Percentiles rank a stretch among this genome's conserved stretches.
Conservation (phyloP, 1,140 invertebrate genomes). For the Caerostris darwini region DNA sequence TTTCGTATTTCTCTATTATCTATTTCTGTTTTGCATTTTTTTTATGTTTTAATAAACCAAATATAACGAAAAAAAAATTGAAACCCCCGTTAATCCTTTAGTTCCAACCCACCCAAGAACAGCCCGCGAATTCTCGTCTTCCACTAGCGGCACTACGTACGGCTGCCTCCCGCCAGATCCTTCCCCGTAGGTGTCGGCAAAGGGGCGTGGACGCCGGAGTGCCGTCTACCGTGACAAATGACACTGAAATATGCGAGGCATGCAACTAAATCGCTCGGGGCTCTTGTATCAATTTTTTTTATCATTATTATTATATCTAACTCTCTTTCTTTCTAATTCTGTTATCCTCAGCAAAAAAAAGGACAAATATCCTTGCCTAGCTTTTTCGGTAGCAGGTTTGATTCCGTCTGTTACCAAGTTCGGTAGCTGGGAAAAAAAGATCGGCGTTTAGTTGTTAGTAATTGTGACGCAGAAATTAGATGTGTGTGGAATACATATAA, state of each 20-base stretch:
- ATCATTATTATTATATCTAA: neutral
- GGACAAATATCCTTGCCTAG: neutral
- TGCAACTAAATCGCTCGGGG: neutral
- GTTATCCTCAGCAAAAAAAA: neutral
- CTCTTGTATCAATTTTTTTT: neutral
- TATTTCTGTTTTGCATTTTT: too few relatives aligned
- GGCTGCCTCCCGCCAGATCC: neutral
- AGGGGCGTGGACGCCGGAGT: slow-evolving; percentile 20
- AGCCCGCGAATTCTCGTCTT: neutral
- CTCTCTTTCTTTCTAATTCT: neutral
- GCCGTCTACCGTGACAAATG: slow-evolving; percentile 57
- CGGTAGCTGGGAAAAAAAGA: neutral
- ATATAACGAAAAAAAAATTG: too few relatives aligned
- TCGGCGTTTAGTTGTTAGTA: neutral
- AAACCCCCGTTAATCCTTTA: too few relatives aligned
- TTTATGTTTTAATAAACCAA: too few relatives aligned
- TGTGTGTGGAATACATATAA: neutral
- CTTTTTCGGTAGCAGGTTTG: neutral
- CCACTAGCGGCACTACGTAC: neutral
- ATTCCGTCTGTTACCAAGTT: too few relatives aligned
- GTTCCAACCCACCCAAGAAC: neutral
- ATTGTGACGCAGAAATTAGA: neutral
- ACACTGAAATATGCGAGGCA: slow-evolving; percentile 57
- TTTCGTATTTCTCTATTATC: too few relatives aligned
- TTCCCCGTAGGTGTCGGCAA: slow-evolving; percentile 18